Conservation (phyloP, 2,888 invertebrate genomes). For the Diaperis boleti region DNA sequence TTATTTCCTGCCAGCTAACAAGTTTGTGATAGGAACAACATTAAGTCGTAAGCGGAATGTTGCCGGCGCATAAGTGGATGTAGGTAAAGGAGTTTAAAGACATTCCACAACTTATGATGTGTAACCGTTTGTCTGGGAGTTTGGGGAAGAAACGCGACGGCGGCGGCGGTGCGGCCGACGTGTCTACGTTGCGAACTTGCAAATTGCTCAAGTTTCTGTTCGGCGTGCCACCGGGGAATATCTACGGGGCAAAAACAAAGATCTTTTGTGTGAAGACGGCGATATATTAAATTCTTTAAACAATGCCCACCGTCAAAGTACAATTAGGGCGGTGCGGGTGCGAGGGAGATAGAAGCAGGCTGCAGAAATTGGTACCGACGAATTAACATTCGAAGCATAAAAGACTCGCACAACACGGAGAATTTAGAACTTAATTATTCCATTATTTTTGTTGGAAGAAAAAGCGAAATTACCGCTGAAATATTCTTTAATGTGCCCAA, state of each 20-base stretch:
- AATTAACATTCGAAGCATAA: not conserved
- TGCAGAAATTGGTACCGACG: not conserved
- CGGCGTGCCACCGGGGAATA: slow-evolving; percentile 48
- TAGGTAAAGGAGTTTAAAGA: slow-evolving; percentile 42
- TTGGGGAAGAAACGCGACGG: slow-evolving; percentile 22
- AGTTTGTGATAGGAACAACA: slow-evolving; percentile 27
- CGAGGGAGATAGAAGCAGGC: not conserved
- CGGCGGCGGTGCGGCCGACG: slow-evolving; percentile 20
- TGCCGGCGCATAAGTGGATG: slow-evolving; percentile 39
- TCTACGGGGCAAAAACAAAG: slow-evolving; percentile 45
- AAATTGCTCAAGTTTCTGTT: slow-evolving; percentile 53
- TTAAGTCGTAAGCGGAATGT: slow-evolving; percentile 42
- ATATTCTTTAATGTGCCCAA: too few relatives aligned
- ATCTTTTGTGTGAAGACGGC: slow-evolving; percentile 47
- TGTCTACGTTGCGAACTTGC: slow-evolving; percentile 47
- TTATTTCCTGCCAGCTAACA: slow-evolving; percentile 19
- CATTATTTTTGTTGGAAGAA: not conserved
- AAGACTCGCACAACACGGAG: not conserved
- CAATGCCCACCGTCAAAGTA: slow-evolving; percentile 27
- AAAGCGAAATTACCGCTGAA: too few relatives aligned
- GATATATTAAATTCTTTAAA: slow-evolving; percentile 53
- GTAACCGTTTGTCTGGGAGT: slow-evolving; percentile 39
- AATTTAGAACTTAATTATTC: not conserved
- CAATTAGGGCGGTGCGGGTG: slow-evolving; percentile 23
- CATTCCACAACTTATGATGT: slow-evolving; percentile 46